A percentile compares a stretch with the other conserved stretches of the same genome.
Evolutionary conservation across 2,888 invertebrate species (phyloP).

Genomic region (Mythimna albipuncta): DNA sequence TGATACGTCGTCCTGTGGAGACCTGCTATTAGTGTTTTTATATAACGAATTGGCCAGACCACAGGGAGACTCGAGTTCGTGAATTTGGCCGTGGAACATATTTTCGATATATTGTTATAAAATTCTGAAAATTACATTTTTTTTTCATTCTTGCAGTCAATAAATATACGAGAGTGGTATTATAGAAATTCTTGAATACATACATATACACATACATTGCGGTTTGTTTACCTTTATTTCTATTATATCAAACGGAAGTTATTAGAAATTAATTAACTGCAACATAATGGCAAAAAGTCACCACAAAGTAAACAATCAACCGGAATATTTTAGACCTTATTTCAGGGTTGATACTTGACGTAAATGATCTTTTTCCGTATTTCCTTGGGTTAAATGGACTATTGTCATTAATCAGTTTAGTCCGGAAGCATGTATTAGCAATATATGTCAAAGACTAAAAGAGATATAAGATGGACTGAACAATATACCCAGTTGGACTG

Average conservation of each 20-base stretch:
- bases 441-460: constrained; percentile 5
- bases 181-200: no score
- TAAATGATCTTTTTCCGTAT: constrained; percentile 1
- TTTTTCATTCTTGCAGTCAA: no score
- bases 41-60: no score
- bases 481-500: neutral
- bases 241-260: constrained; percentile 1
- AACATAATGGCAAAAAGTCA: constrained; percentile 3
- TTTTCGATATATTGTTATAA: no score
- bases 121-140: neutral
- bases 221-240: constrained; percentile 20
- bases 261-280: constrained; percentile 14
- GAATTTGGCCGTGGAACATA: no score
- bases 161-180: no score
- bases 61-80: no score
- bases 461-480: neutral
- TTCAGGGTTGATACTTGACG: constrained; percentile 2
- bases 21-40: no score
- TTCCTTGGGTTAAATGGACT: neutral
- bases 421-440: neutral
- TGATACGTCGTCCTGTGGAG: no score
- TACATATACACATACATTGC: neutral
- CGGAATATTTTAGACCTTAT: neutral
- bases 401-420: constrained; percentile 6
- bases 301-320: neutral